phyloP scores from a whole-genome alignment of 2,797 vertebrate species.

The Micrastur ruficollis region DNA sequence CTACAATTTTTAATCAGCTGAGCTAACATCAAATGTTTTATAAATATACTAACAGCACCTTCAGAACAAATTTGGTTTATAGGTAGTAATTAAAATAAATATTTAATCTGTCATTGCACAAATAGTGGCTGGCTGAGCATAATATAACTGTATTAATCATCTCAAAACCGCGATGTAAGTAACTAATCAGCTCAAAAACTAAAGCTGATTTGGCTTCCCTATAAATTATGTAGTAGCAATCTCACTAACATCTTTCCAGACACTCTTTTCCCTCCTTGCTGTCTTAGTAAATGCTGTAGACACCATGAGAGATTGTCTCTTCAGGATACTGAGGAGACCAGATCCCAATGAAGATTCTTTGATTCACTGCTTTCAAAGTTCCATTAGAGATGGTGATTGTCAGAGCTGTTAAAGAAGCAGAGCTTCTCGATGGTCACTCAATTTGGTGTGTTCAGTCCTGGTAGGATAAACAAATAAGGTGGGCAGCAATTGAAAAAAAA shows the following conservation, averaged over 20 bases:
- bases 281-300: not conserved
- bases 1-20: not conserved
- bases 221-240: not conserved
- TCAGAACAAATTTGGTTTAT: not conserved
- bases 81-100: constrained; percentile 17
- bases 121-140: not conserved
- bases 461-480: not conserved
- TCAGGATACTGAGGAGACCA: not conserved
- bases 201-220: not conserved
- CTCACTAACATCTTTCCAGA: not conserved
- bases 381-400: not conserved
- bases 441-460: not conserved
- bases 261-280: not conserved
- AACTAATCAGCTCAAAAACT: not conserved
- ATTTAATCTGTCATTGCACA: not conserved
- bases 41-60: not conserved
- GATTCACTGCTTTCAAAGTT: not conserved
- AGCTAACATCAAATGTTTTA: not conserved
- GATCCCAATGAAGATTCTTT: not conserved
- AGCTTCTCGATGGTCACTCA: not conserved
- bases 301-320: not conserved
- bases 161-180: not conserved
- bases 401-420: not conserved
- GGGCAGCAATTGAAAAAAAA: not conserved
- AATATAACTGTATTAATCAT: not conserved